Evolutionary conservation across 2,888 invertebrate genomes (phyloP), one percentile per base, ranked within the genome.

Genomic region (Ptychoptera contaminata): DNA sequence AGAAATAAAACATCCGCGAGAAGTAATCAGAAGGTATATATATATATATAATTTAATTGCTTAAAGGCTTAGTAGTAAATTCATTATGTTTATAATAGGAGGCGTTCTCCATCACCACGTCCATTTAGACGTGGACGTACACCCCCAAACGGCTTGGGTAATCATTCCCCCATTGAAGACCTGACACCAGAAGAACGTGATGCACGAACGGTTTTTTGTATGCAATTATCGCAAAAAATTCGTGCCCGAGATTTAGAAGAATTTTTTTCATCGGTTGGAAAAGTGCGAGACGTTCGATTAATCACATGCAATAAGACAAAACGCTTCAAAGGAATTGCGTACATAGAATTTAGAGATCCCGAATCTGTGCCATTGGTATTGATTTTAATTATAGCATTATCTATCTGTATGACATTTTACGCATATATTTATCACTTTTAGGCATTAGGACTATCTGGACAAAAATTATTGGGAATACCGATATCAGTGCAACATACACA

Each of bases 301-400:
- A 99, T 99, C 47, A 94, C 94, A 46, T 98, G 98, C 67, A 97
- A 96, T 67, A 96, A 97, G 67, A 99, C 98, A 1, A 79, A 97
- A 58, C 72, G 97, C 52, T 97, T 97, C 58, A 99, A 99, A 68
- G 98, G 98, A 39, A 97, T 99, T 56, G 91, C 97, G n/a, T 99
- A 99, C 61, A 92, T 99, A 48, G 98, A 99, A 68, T 99, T 98
- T 62, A 85, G 86, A 65, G 96, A 97, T 69, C 87, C 93, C 1
- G 96, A 96, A 68, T 92, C 94, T 50, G 97, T 98, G 8, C 85
- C 94, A 47, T 69, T 96, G 70, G 87, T 87, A 67, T 75, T 77
- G 68, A 14, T 31, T 34, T 23, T 23, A 23, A 23, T 5, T 23
- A 23, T 5, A 7, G 7, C 23, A 23, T 23, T 23, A 23, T 39